Conservation (phyloP, 2,113 vertebrate genomes). For the Podocnemis expansa region DNA sequence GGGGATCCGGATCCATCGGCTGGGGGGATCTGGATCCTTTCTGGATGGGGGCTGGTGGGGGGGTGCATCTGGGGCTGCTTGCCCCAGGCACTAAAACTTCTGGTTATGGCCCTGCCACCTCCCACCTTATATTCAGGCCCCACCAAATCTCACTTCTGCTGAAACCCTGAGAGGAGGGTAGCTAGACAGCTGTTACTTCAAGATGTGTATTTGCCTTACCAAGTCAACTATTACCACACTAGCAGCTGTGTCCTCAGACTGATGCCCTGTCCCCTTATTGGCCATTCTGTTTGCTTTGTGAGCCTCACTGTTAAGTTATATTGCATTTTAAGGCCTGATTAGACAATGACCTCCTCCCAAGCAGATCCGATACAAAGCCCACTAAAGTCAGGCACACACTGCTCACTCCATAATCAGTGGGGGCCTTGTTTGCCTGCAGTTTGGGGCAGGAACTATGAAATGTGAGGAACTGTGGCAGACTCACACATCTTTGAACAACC, state of each 20-base stretch:
- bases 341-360: neutral
- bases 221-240: no score
- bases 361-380: neutral
- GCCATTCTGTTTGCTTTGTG: neutral
- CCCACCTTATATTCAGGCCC: neutral
- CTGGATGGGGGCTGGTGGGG: no score
- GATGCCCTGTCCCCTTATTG: neutral
- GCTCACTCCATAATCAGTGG: rapidly evolving
- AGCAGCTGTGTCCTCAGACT: neutral
- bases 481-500: neutral
- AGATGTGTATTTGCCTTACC: neutral
- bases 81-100: no score
- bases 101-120: neutral
- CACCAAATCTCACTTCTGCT: rapidly evolving
- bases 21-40: no score
- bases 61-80: no score
- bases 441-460: neutral
- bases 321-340: neutral
- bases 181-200: neutral
- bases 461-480: neutral
- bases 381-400: neutral
- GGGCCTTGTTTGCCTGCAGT: neutral
- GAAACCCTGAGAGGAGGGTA: neutral
- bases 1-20: no score
- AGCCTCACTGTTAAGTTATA: neutral